A percentile compares a stretch with the other conserved stretches of the same genome.
These are phyloP conservation scores for Agrotis puta DNA, from an alignment of 2,888 invertebrate species.

Conservation along the genomic window DNA sequence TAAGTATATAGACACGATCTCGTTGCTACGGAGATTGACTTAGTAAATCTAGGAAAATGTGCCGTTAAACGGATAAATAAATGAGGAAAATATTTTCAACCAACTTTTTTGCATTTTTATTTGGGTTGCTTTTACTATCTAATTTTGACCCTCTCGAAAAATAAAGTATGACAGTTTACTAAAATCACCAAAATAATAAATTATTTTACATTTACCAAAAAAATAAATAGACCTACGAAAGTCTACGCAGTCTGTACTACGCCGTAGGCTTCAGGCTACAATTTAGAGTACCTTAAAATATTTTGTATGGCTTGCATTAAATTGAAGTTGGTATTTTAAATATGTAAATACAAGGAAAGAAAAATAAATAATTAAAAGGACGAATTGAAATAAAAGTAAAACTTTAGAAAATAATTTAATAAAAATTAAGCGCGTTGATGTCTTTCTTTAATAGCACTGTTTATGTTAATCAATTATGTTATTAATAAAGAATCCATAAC, in stretches of 20 bases:
- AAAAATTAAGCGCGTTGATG: conserved; percentile 71
- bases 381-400: neutral
- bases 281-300: neutral
- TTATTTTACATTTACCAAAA: neutral
- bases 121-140: too few species aligned
- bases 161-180: too few species aligned
- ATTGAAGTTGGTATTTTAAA: too few species aligned
- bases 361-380: neutral
- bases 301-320: neutral
- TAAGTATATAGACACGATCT: conserved; percentile 29
- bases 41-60: neutral
- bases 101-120: neutral
- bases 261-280: conserved; percentile 26
- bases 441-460: conserved; percentile 67
- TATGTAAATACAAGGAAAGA: neutral
- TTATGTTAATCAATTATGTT: neutral
- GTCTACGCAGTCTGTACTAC: conserved; percentile 26
- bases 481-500: too few species aligned
- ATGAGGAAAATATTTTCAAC: neutral
- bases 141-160: too few species aligned
- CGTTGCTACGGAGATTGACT: conserved; percentile 12
- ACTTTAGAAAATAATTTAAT: neutral
- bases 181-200: neutral
- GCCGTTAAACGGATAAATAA: neutral
- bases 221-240: conserved; percentile 24